These are phyloP conservation scores for Onchidella celtica DNA, from an alignment of 2,888 invertebrate genomes.

Conservation along the genomic window DNA sequence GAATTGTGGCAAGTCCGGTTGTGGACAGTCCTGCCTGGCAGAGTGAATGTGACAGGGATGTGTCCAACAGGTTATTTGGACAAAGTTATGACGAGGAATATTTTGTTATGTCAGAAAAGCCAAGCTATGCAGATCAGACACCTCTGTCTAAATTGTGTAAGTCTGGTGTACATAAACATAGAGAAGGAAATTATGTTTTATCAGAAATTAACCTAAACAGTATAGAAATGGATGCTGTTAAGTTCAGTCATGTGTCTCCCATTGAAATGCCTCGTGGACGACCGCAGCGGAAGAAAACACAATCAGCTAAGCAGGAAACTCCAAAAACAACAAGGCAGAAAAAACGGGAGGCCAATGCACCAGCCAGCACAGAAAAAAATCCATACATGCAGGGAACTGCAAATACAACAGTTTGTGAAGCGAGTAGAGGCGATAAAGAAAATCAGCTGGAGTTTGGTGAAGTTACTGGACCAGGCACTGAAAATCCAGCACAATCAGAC, in stretches of 20 bases:
- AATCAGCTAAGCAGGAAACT: neutral
- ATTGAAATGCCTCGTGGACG: slow-evolving; percentile 31
- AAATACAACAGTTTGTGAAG: neutral
- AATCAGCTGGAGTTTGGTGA: neutral
- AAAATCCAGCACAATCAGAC: neutral
- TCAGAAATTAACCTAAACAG: neutral
- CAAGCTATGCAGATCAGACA: neutral
- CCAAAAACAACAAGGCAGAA: neutral
- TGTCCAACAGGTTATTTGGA: too few relatives aligned
- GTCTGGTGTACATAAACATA: neutral
- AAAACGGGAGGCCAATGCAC: neutral
- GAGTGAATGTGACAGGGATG: slow-evolving; percentile 3
- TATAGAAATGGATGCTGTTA: neutral
- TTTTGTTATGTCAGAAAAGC: neutral
- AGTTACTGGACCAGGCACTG: too few relatives aligned
- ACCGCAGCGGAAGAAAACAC: slow-evolving; percentile 15
- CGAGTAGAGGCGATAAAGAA: neutral
- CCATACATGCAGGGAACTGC: neutral
- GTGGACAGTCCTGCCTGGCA: neutral
- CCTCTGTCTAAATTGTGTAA: neutral
- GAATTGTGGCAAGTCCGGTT: neutral
- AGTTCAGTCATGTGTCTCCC: neutral
- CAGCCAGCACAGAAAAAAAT: neutral
- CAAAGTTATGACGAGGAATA: neutral
- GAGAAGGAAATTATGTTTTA: neutral